Conservation (phyloP, 37 sponge, comb jelly and placozoan species). For the Ephydatia muelleri region DNA sequence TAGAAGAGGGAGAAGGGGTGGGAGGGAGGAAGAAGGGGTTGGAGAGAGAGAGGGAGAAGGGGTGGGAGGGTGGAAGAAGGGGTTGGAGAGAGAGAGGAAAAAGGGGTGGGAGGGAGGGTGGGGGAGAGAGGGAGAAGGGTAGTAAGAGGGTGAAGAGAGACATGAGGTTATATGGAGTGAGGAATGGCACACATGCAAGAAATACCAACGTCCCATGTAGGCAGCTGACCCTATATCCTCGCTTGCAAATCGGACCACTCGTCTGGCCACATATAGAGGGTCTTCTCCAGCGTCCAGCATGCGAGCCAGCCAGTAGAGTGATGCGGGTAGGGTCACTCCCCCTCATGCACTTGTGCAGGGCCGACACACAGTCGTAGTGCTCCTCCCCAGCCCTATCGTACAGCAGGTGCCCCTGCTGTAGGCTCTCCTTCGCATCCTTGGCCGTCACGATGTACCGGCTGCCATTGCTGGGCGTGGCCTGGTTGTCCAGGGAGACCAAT, state of each 20-base stretch:
- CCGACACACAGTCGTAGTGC: conserved; percentile 56
- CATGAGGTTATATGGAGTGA: no score
- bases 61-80: no score
- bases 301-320: conserved; percentile 63
- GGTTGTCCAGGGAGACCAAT: background rate
- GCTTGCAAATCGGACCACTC: conserved; percentile 54
- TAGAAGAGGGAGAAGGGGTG: background rate
- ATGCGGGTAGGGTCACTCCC: conserved; percentile 45
- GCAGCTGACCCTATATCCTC: conserved; percentile 69
- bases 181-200: no score
- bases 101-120: no score
- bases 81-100: no score
- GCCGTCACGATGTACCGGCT: conserved; percentile 6
- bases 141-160: no score
- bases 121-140: no score
- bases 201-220: no score
- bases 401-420: conserved; percentile 38
- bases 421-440: conserved; percentile 31
- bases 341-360: conserved; percentile 61
- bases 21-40: background rate
- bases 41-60: background rate
- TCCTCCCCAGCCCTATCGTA: conserved; percentile 67
- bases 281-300: conserved; percentile 65
- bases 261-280: conserved; percentile 55
- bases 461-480: background rate